Evolutionary conservation across 2,113 vertebrate genomes (phyloP).

Genomic region (Mirounga angustirostris): DNA sequence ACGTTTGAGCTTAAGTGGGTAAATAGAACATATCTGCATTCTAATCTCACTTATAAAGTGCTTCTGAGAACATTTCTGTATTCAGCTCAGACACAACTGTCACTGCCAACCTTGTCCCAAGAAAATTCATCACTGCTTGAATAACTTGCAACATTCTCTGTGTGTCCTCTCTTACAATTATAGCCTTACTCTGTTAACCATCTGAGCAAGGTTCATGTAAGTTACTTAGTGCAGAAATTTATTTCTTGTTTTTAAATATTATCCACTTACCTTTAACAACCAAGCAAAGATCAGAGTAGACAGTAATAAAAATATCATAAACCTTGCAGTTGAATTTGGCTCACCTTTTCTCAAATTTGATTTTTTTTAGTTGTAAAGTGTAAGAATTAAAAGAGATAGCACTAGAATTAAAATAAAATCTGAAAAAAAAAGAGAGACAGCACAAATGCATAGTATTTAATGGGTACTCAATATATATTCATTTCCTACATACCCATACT

Average conservation of each 20-base stretch:
- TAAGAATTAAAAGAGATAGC: not conserved
- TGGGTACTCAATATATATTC: not conserved
- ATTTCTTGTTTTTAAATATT: not conserved
- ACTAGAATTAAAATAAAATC: not conserved
- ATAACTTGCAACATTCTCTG: not conserved
- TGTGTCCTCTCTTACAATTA: not conserved
- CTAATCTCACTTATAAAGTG: not conserved
- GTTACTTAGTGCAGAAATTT: not conserved
- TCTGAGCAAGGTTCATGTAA: not conserved
- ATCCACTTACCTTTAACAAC: not conserved
- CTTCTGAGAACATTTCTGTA: not conserved
- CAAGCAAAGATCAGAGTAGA: not conserved
- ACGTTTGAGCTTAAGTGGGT: not conserved
- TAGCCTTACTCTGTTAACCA: not conserved
- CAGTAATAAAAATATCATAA: not conserved
- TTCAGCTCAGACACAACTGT: not conserved
- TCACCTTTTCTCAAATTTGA: not conserved
- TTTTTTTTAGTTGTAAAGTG: not conserved
- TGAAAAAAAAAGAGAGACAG: not conserved
- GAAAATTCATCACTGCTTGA: not conserved
- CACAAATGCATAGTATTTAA: not conserved
- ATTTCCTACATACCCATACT: not conserved
- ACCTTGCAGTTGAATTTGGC: not conserved
- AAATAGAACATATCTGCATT: not conserved
- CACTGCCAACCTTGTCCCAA: not conserved